Conservation (phyloP, 2,888 invertebrate species). For the Notocelia uddmanniana region DNA sequence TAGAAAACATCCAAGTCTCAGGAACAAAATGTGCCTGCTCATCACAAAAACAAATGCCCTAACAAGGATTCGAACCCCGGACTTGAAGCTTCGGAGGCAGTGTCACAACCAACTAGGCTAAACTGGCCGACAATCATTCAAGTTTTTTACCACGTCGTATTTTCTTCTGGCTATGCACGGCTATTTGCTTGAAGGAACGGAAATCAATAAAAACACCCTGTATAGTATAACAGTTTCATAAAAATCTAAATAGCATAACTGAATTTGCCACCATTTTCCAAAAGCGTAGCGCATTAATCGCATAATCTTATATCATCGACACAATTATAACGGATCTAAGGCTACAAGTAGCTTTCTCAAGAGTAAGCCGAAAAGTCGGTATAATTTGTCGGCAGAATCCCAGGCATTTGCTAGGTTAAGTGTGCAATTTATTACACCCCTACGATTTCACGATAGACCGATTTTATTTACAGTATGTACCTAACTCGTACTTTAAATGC, state of each 20-base stretch:
- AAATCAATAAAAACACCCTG: too few species aligned
- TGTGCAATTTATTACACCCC: constrained; percentile 42
- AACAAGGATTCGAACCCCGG: too few species aligned
- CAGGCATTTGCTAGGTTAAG: constrained; percentile 48
- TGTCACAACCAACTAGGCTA: too few species aligned
- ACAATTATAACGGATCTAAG: constrained; percentile 43
- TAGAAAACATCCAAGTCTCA: too few species aligned
- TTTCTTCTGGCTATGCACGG: too few species aligned
- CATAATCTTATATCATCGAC: constrained; percentile 8
- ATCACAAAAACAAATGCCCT: too few species aligned
- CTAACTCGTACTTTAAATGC: constrained; percentile 8
- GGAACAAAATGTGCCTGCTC: too few species aligned
- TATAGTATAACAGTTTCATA: background rate
- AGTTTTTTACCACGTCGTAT: too few species aligned
- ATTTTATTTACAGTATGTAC: background rate
- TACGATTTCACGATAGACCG: constrained; percentile 31
- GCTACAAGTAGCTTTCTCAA: constrained; percentile 39
- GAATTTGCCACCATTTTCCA: background rate
- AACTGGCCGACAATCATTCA: too few species aligned
- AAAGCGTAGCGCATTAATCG: too few species aligned
- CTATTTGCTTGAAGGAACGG: too few species aligned
- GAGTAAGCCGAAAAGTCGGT: constrained; percentile 46
- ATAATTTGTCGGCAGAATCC: constrained; percentile 48
- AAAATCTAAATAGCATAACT: background rate
- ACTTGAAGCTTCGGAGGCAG: too few species aligned